These are phyloP conservation scores for Hydriomena furcata DNA, from an alignment of 2,888 invertebrate genomes.

Conservation along the genomic window DNA sequence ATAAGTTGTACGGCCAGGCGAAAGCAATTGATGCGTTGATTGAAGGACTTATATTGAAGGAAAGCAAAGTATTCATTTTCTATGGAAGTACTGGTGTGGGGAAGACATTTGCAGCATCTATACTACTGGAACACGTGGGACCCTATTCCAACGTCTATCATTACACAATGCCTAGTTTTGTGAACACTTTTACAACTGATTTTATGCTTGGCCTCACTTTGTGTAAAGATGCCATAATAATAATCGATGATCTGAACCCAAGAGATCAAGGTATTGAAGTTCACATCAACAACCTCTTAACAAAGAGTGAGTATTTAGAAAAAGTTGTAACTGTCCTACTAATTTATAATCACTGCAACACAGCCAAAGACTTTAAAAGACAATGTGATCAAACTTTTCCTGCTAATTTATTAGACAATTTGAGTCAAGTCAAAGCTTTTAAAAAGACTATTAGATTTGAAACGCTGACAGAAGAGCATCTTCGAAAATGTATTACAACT, in stretches of 20 bases:
- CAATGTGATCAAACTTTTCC: slow-evolving; percentile 54
- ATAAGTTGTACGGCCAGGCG: slow-evolving; percentile 63
- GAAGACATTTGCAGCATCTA: slow-evolving; percentile 65
- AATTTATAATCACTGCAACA: slow-evolving; percentile 60
- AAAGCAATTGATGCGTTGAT: slow-evolving; percentile 53
- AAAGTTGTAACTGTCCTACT: slow-evolving; percentile 64
- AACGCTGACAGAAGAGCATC: slow-evolving; percentile 51
- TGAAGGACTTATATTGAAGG: slow-evolving; percentile 47
- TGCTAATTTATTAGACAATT: slow-evolving; percentile 45
- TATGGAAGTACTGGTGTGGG: slow-evolving; percentile 77
- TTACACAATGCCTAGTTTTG: slow-evolving; percentile 69
- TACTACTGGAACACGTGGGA: slow-evolving; percentile 56
- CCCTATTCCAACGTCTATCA: slow-evolving; percentile 67
- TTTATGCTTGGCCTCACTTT: slow-evolving; percentile 61
- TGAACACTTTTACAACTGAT: slow-evolving; percentile 55
- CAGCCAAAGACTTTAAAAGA: slow-evolving; percentile 44
- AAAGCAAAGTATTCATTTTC: slow-evolving; percentile 60
- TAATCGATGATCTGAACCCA: slow-evolving; percentile 65
- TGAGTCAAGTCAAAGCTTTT: slow-evolving; percentile 46
- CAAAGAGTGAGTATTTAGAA: slow-evolving; percentile 56
- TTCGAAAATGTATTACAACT: slow-evolving; percentile 63
- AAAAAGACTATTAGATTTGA: slow-evolving; percentile 63
- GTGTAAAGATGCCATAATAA: slow-evolving; percentile 59
- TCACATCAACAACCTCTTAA: slow-evolving; percentile 50
- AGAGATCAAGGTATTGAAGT: slow-evolving; percentile 49